Conservation (phyloP, 2,888 invertebrate genomes). For the Biston betularia region DNA sequence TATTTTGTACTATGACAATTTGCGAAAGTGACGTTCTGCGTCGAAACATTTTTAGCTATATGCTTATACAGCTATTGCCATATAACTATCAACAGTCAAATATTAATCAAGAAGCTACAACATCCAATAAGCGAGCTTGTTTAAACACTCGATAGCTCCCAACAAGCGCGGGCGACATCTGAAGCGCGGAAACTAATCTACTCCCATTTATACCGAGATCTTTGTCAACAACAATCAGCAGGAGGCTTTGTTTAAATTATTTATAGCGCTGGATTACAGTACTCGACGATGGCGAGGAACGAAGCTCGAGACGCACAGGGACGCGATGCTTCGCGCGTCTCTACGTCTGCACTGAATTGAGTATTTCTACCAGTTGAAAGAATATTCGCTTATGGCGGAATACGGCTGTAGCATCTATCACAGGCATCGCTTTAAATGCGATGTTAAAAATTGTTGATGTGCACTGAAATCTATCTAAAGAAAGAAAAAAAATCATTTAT, state of each 20-base stretch:
- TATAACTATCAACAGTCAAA: conserved; percentile 10
- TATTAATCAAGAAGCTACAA: conserved; percentile 7
- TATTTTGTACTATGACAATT: too few relatives aligned
- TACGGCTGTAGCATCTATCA: too few relatives aligned
- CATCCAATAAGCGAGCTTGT: conserved; percentile 8
- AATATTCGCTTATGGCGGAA: too few relatives aligned
- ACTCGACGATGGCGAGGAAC: conserved; percentile 28
- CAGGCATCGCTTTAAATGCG: too few relatives aligned
- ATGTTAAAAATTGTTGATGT: too few relatives aligned
- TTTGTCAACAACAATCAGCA: conserved; percentile 56
- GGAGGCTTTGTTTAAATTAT: conserved; percentile 56
- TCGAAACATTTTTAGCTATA: too few relatives aligned
- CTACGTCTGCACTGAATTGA: not conserved
- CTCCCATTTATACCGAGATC: conserved; percentile 57
- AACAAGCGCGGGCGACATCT: conserved; percentile 8
- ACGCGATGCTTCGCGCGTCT: not conserved
- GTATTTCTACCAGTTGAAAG: too few relatives aligned
- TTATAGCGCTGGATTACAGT: conserved; percentile 46
- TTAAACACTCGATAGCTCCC: conserved; percentile 3
- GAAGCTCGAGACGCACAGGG: not conserved
- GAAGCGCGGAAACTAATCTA: conserved; percentile 48
- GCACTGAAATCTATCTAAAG: too few relatives aligned
- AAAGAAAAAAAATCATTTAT: too few relatives aligned
- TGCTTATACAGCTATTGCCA: too few relatives aligned
- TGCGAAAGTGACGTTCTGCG: too few relatives aligned